A percentile compares a stretch with the other conserved stretches of the same genome.
These are phyloP conservation scores for Falco columbarius DNA, from an alignment of 2,797 vertebrate species.

Conservation along the genomic window DNA sequence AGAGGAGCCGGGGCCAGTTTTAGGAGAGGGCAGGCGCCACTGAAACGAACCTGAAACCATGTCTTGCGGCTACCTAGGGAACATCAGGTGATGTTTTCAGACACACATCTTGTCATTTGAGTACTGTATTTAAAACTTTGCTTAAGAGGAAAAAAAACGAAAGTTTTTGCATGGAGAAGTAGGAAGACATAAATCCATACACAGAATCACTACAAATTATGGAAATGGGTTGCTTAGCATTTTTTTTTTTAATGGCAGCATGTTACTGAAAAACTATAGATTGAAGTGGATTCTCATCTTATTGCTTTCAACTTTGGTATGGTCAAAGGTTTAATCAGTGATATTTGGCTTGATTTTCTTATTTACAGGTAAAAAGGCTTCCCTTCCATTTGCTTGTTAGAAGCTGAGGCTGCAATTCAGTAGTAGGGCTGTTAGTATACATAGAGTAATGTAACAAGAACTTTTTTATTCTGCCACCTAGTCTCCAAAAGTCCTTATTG, in stretches of 20 bases:
- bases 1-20: neutral
- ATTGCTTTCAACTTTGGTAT: neutral
- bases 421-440: neutral
- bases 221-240: neutral
- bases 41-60: neutral
- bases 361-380: neutral
- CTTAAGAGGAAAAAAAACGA: accelerated
- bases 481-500: neutral
- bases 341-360: neutral
- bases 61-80: neutral
- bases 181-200: neutral
- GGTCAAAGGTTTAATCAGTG: neutral
- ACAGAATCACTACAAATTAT: neutral
- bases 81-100: neutral
- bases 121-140: neutral
- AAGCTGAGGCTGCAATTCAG: neutral
- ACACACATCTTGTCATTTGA: neutral
- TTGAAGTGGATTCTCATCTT: neutral
- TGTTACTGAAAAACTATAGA: neutral
- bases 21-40: neutral
- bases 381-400: neutral
- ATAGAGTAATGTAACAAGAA: neutral
- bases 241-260: neutral
- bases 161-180: neutral
- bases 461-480: neutral